Evolutionary conservation across 2,888 invertebrate species (phyloP).

Genomic region (Nasonovia ribisnigri): DNA sequence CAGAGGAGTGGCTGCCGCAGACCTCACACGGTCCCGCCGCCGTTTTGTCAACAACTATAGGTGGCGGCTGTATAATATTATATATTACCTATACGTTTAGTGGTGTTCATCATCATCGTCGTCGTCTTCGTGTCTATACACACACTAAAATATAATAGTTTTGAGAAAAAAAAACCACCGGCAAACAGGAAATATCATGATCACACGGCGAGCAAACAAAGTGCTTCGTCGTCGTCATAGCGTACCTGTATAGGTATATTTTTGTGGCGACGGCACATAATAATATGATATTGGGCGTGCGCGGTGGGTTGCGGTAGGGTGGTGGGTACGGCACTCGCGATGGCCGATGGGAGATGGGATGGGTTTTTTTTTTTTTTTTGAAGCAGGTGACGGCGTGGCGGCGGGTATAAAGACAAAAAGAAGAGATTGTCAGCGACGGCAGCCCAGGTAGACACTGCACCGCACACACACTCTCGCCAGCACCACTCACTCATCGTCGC

Average conservation of each 20-base stretch:
- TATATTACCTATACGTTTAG: conserved; percentile 14
- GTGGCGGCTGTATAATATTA: conserved; percentile 11
- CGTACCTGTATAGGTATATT: not conserved
- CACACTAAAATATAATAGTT: conserved; percentile 32
- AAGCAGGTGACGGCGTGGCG: conserved; percentile 48
- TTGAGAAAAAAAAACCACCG: conserved; percentile 20
- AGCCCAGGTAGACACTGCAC: conserved; percentile 26
- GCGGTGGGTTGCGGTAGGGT: not conserved
- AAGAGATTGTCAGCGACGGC: conserved; percentile 52
- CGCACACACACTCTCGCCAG: not conserved
- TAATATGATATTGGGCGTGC: not conserved
- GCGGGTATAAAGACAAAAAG: conserved; percentile 56
- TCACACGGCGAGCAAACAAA: conserved; percentile 51
- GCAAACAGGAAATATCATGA: conserved; percentile 62
- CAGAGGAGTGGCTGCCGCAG: conserved; percentile 46
- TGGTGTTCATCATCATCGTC: not conserved
- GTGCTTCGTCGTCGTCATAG: conserved; percentile 26
- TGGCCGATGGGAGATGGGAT: conserved; percentile 55
- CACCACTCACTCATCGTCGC: not conserved
- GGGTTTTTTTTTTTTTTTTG: conserved; percentile 37
- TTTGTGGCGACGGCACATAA: not conserved
- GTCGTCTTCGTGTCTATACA: not conserved
- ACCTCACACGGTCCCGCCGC: conserved; percentile 63
- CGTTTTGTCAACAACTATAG: conserved; percentile 62
- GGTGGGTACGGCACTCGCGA: conserved; percentile 38